A percentile compares a stretch with the other conserved stretches of the same genome.
Evolutionary conservation across 2,113 vertebrate genomes (phyloP).

Genomic region (Dermatemys mawii): DNA sequence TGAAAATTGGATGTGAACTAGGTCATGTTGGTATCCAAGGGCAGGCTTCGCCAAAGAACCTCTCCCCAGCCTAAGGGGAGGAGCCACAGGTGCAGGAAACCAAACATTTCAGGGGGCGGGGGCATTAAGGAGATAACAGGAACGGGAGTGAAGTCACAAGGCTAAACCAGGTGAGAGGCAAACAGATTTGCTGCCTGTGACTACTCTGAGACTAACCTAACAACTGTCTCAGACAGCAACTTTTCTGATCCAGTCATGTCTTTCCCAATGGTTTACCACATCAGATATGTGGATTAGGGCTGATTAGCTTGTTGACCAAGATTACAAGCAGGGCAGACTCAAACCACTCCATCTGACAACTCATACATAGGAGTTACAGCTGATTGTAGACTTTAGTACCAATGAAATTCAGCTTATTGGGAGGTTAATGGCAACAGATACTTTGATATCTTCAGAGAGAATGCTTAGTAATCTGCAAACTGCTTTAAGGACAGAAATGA

Average conservation of each 20-base stretch:
- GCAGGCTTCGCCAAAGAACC: no score
- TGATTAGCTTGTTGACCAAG: background rate
- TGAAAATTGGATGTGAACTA: background rate
- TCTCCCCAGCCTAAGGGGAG: no score
- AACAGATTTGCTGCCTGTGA: rapidly evolving
- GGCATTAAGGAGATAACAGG: no score
- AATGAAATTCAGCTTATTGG: background rate
- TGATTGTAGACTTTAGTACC: rapidly evolving
- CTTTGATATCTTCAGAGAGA: background rate
- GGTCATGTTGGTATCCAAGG: no score
- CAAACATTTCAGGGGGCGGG: no score
- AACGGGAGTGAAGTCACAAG: no score
- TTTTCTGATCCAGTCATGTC: rapidly evolving
- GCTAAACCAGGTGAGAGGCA: background rate
- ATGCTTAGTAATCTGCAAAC: background rate
- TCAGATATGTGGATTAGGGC: background rate
- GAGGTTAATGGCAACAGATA: background rate
- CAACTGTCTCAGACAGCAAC: rapidly evolving
- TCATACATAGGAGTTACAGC: rapidly evolving
- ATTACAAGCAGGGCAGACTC: rapidly evolving
- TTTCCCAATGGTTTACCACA: background rate
- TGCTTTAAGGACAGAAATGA: background rate
- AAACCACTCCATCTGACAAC: background rate
- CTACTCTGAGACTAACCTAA: background rate
- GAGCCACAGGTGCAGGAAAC: background rate